Percentiles rank a stretch among this genome's conserved stretches.
These are phyloP conservation scores for Rhinogobio ventralis DNA, from an alignment of 2,797 vertebrate species.

Conservation along the genomic window DNA sequence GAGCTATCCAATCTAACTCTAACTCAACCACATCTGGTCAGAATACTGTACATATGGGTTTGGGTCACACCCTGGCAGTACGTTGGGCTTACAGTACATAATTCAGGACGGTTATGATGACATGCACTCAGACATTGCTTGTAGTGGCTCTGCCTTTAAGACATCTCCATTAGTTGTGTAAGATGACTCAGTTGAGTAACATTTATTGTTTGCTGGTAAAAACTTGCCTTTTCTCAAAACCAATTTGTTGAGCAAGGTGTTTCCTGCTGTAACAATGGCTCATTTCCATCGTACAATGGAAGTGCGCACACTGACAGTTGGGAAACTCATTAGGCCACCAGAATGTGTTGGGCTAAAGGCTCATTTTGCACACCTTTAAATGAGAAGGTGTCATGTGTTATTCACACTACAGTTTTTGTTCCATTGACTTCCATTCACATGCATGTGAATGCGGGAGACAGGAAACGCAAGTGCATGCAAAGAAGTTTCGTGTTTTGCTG, in stretches of 20 bases:
- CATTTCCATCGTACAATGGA: constrained; percentile 76
- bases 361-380: constrained; percentile 2
- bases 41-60: constrained; percentile 53
- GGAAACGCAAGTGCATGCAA: too few species aligned
- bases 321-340: constrained; percentile 73
- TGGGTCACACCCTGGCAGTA: constrained; percentile 44
- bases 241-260: constrained; percentile 78
- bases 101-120: constrained; percentile 46
- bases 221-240: constrained; percentile 63
- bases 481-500: neutral
- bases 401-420: neutral
- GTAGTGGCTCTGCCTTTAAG: constrained; percentile 29
- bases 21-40: constrained; percentile 21
- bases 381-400: neutral
- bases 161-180: constrained; percentile 47
- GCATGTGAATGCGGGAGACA: neutral
- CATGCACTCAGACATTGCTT: neutral
- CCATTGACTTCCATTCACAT: neutral
- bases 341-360: neutral
- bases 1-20: constrained; percentile 27
- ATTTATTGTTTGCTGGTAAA: constrained; percentile 56
- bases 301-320: constrained; percentile 76
- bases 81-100: constrained; percentile 13
- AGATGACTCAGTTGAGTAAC: constrained; percentile 64
- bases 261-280: constrained; percentile 83